phyloP scores from a whole-genome alignment of 2,113 vertebrate species.

The Pomatorhinus ruficollis region DNA sequence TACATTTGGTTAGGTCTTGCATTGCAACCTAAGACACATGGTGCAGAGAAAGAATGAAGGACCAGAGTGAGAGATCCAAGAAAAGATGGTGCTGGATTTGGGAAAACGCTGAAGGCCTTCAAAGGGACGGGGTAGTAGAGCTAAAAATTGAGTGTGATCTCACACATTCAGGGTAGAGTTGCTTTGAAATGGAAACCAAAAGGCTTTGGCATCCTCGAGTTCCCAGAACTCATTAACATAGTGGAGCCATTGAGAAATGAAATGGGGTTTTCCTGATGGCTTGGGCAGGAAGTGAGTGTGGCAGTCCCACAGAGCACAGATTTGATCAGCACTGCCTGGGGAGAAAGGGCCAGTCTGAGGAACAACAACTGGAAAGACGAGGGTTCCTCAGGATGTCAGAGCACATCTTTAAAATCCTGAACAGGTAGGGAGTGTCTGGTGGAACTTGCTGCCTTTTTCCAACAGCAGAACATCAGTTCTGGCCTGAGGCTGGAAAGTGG shows the following conservation, averaged over 20 bases:
- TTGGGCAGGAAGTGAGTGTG: neutral
- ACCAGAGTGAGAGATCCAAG: neutral
- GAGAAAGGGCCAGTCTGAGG: neutral
- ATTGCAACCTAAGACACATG: neutral
- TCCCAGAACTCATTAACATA: neutral
- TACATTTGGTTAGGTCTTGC: neutral
- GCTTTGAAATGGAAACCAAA: neutral
- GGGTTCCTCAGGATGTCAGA: too few relatives aligned
- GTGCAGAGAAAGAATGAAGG: neutral
- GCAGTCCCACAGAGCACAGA: fast-evolving
- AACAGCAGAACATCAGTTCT: fast-evolving
- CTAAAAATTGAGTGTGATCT: neutral
- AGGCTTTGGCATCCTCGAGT: neutral
- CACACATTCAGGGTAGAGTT: neutral
- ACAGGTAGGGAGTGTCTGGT: fast-evolving
- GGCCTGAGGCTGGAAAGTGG: neutral
- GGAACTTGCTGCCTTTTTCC: fast-evolving
- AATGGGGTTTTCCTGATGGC: neutral
- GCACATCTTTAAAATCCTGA: neutral
- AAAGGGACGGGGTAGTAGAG: neutral
- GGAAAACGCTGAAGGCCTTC: fast-evolving
- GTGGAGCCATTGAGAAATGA: neutral
- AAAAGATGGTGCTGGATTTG: neutral
- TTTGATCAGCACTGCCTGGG: neutral
- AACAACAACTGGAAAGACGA: neutral